Percentiles rank a stretch among this genome's conserved stretches.
These are phyloP conservation scores for Erebia palarica DNA, from an alignment of 2,888 invertebrate genomes.

Conservation along the genomic window DNA sequence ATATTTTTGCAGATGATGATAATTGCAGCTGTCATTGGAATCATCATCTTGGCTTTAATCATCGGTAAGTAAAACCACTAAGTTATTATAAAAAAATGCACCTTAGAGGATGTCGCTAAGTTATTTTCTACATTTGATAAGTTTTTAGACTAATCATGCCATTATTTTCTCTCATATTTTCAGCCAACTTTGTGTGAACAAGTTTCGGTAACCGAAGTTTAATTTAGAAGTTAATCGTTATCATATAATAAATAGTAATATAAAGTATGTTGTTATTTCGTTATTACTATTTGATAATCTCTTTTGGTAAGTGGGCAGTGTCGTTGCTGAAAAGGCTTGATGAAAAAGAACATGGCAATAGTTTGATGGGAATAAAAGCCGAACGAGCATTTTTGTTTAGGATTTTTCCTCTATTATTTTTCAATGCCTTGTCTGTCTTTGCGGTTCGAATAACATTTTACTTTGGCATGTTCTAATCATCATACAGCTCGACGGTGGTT, in stretches of 20 bases:
- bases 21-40: slow-evolving; percentile 92
- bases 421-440: background rate
- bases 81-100: slow-evolving; percentile 31
- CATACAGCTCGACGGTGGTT: slow-evolving; percentile 28
- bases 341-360: slow-evolving; percentile 30
- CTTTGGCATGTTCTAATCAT: slow-evolving; percentile 27
- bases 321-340: slow-evolving; percentile 54
- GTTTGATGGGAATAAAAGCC: slow-evolving; percentile 10
- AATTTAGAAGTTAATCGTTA: slow-evolving; percentile 74
- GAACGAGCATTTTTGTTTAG: background rate
- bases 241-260: slow-evolving; percentile 63
- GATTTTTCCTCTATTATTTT: background rate
- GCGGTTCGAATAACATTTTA: background rate
- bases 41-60: slow-evolving; percentile 92
- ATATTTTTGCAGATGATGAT: slow-evolving; percentile 90
- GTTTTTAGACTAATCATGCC: slow-evolving; percentile 68
- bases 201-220: slow-evolving; percentile 76
- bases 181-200: slow-evolving; percentile 82
- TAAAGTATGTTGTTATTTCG: slow-evolving; percentile 66
- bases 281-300: slow-evolving; percentile 59
- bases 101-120: slow-evolving; percentile 46
- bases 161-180: slow-evolving; percentile 74
- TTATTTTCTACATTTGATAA: slow-evolving; percentile 46
- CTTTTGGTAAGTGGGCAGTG: slow-evolving; percentile 73
- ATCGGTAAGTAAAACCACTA: slow-evolving; percentile 86